phyloP scores from a whole-genome alignment of 2,797 vertebrate species.

The Peromyscus aztecus region DNA sequence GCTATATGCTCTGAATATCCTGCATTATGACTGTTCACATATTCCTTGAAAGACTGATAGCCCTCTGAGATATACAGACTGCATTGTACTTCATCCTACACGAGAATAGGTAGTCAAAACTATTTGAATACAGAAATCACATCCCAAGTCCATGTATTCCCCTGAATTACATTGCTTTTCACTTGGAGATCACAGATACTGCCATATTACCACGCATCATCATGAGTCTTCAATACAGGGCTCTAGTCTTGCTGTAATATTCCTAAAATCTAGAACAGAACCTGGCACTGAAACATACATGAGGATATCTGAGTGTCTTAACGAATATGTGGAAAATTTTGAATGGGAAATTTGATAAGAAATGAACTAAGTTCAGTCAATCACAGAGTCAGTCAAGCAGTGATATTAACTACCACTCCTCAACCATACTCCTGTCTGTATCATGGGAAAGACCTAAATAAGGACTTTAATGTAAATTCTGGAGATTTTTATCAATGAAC shows the following conservation, averaged over 20 bases:
- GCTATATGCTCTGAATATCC: not conserved
- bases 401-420: not conserved
- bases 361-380: not conserved
- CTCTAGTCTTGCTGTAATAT: not conserved
- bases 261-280: not conserved
- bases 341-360: not conserved
- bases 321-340: not conserved
- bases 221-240: not conserved
- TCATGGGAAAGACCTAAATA: not conserved
- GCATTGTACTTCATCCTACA: not conserved
- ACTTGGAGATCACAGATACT: not conserved
- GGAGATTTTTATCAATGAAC: not conserved
- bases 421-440: not conserved
- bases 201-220: fast-evolving
- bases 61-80: not conserved
- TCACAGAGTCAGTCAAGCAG: not conserved
- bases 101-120: not conserved
- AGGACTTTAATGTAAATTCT: not conserved
- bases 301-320: not conserved
- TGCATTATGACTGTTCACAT: not conserved
- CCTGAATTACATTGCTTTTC: not conserved
- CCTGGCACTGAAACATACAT: not conserved
- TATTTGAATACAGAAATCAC: not conserved
- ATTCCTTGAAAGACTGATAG: not conserved
- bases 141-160: not conserved